Base-by-base conservation (phyloP, 2,797 vertebrate genomes). In the Sebastolobus alascanus region DNA sequence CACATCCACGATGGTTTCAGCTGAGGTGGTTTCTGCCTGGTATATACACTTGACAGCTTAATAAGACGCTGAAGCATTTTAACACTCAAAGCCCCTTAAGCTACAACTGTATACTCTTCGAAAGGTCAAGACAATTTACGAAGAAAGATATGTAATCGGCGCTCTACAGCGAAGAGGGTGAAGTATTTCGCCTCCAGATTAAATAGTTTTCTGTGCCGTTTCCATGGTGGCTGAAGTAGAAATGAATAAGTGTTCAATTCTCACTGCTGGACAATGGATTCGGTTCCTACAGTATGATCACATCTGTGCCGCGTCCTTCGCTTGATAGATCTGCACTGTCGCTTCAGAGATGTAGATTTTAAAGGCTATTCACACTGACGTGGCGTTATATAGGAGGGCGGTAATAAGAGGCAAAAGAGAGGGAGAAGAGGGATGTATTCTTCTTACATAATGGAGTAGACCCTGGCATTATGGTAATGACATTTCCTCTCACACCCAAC, bases 361-460 rank as follows among this genome's bases (percentile, higher is more conserved):
- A 83, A 84, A 79, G 60, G 46, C 64, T 56, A 59, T 85, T 80
- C 70, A 80, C 33, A 0, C 20, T 38, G 54, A 80, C 6, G 12
- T 54, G 16, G 65, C 6, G 1, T 27, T 33, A 59, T 52, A 40
- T 38, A 80, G 18, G 54, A 72, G 38, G 35, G 61, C 0, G 3
- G 74, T 64, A 68, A 85, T 31, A 66, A 80, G 54, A 64, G 4
- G 59, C 16, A 35, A 38, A 84, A 16, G 22, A 55, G 9, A 59
- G 8, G 14, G 16, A 68, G 27, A 59, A 66, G 25, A 74, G 18
- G 69, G 73, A 79, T 64, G 29, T 46, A 69, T 81, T 88, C 33
- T 68, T 79, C 38, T 66, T 69, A 72, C 61, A 77, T 75, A 79
- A 85, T 14, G 35, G 64, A 70, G 20, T 13, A 52, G 31, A 71